phyloP scores from a whole-genome alignment of 1,140 invertebrate species.

The Drosophila sechellia region DNA sequence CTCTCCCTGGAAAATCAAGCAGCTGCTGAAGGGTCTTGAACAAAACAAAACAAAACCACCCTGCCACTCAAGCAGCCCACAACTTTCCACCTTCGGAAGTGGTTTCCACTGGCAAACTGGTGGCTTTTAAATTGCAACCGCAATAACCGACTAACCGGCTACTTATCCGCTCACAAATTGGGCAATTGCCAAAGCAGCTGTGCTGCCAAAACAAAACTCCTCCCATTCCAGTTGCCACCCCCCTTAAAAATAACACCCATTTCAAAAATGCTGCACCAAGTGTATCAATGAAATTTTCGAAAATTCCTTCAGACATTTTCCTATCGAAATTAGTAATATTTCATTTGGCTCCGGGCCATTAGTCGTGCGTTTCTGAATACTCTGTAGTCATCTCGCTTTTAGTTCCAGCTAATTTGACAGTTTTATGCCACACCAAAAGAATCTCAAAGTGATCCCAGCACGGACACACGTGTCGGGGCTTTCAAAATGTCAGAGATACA shows the following conservation, averaged over 20 bases:
- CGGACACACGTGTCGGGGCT: conserved; percentile 67
- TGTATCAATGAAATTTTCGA: conserved; percentile 33
- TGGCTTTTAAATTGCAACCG: conserved; percentile 60
- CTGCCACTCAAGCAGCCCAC: conserved; percentile 21
- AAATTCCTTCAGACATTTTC: conserved; percentile 41
- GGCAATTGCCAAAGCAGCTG: conserved; percentile 50
- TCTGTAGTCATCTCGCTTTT: conserved; percentile 57
- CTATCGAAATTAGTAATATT: conserved; percentile 66
- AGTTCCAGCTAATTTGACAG: conserved; percentile 76
- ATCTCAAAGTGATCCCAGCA: conserved; percentile 42
- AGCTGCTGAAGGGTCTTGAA: conserved; percentile 53
- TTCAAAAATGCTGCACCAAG: not conserved
- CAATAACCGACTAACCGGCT: conserved; percentile 38
- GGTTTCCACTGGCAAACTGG: conserved; percentile 16
- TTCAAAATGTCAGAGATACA: conserved; percentile 74
- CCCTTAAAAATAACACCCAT: not conserved
- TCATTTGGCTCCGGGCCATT: conserved; percentile 34
- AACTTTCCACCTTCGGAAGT: conserved; percentile 39
- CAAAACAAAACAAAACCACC: conserved; percentile 4
- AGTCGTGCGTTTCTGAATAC: conserved; percentile 46
- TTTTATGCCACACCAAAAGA: conserved; percentile 67
- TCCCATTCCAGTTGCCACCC: not conserved
- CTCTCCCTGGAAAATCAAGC: conserved; percentile 65
- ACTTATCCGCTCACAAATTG: conserved; percentile 49
- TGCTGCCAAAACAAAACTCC: conserved; percentile 21